A percentile compares a stretch with the other conserved stretches of the same genome.
Conservation (phyloP, 2,113 vertebrate genomes). For the Tyrannus savana region DNA sequence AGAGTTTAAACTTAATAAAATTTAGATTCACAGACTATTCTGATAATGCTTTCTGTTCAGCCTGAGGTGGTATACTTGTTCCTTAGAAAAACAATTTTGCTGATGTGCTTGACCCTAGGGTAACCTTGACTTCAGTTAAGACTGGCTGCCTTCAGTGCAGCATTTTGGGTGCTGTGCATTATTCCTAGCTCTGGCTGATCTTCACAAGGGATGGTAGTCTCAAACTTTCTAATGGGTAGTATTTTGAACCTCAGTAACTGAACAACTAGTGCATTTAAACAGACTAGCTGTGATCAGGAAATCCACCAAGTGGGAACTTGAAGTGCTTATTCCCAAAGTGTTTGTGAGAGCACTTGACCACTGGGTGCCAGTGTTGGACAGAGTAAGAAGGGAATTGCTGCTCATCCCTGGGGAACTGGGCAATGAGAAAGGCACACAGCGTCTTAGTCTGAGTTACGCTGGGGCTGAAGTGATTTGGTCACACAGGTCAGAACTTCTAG, state of each 20-base stretch:
- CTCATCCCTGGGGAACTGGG: rapidly evolving
- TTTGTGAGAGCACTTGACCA: neutral
- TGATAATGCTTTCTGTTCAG: neutral
- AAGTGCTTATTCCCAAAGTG: neutral
- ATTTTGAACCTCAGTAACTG: rapidly evolving
- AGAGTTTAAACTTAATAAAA: neutral
- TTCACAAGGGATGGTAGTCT: neutral
- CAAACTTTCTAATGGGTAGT: neutral
- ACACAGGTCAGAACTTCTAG: neutral
- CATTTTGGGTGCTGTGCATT: neutral
- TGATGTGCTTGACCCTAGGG: rapidly evolving
- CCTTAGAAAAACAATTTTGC: neutral
- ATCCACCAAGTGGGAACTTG: too few relatives aligned
- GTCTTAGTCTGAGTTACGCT: rapidly evolving
- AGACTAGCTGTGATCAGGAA: neutral
- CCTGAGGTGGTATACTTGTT: neutral
- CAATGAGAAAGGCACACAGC: rapidly evolving
- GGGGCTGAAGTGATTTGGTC: neutral
- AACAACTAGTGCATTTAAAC: neutral
- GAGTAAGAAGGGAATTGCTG: neutral
- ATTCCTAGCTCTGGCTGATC: neutral
- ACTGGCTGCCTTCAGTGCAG: neutral
- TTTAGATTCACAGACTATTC: neutral
- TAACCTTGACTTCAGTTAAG: too few relatives aligned
- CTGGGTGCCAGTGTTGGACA: conserved; percentile 22